A percentile compares a stretch with the other conserved stretches of the same genome.
Evolutionary conservation across 2,113 vertebrate genomes (phyloP).

Genomic region (Ovibos moschatus): DNA sequence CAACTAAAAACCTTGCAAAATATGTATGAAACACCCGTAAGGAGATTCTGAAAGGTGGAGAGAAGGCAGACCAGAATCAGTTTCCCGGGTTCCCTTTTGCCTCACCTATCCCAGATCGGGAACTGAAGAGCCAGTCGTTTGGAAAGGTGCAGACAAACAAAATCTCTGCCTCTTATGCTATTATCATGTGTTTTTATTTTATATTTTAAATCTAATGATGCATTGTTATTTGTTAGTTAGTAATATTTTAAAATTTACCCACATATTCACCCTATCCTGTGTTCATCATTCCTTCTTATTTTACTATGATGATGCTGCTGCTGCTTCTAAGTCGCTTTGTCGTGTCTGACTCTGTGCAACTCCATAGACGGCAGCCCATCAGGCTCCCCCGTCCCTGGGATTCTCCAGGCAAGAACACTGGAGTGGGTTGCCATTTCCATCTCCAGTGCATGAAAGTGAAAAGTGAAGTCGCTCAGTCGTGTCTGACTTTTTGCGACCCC

Average conservation of each 20-base stretch:
- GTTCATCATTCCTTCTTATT: neutral
- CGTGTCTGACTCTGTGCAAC: too few species aligned
- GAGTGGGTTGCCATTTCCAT: too few species aligned
- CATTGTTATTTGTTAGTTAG: neutral
- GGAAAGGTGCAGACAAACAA: neutral
- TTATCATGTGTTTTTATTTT: neutral
- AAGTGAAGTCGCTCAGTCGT: too few species aligned
- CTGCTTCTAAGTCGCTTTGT: too few species aligned
- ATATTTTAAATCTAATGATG: neutral
- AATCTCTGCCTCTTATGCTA: neutral
- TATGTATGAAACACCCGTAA: accelerated
- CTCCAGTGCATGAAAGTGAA: too few species aligned
- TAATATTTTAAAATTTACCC: neutral
- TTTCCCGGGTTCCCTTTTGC: neutral
- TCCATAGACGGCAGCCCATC: too few species aligned
- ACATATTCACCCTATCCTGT: neutral
- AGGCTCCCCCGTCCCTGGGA: too few species aligned
- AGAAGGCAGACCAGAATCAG: neutral
- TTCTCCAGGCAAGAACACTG: too few species aligned
- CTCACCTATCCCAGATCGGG: neutral
- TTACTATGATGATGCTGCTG: neutral
- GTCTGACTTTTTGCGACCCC: too few species aligned
- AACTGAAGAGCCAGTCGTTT: neutral
- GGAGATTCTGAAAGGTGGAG: neutral
- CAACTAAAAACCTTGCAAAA: neutral